Evolutionary conservation across 2,888 invertebrate species (phyloP).

Genomic region (Leptarthrus brevirostris): DNA sequence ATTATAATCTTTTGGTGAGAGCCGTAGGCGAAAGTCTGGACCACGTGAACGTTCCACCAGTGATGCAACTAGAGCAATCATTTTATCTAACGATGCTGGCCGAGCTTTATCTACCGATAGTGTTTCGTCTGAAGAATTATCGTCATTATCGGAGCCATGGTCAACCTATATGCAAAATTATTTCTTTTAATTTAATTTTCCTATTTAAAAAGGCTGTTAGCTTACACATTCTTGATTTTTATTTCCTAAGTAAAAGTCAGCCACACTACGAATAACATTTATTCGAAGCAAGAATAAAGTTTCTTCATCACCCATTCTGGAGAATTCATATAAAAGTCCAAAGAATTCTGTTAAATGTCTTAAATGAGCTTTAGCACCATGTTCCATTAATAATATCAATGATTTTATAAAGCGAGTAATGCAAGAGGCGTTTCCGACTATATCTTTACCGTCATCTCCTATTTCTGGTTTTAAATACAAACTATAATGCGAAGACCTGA

Average conservation of each 20-base stretch:
- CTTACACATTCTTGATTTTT: conserved; percentile 77
- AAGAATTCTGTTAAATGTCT: conserved; percentile 94
- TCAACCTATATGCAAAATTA: conserved; percentile 61
- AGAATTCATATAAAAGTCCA: conserved; percentile 90
- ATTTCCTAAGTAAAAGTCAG: conserved; percentile 91
- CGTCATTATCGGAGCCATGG: conserved; percentile 67
- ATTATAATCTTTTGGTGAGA: conserved; percentile 82
- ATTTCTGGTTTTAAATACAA: conserved; percentile 72
- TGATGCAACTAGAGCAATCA: conserved; percentile 90
- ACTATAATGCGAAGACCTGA: conserved; percentile 71
- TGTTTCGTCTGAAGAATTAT: conserved; percentile 70
- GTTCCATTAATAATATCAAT: conserved; percentile 86
- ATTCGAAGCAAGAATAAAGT: conserved; percentile 86
- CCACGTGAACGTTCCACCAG: conserved; percentile 90
- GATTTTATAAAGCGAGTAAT: conserved; percentile 93
- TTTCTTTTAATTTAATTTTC: not conserved
- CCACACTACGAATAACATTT: conserved; percentile 89
- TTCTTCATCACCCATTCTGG: conserved; percentile 95
- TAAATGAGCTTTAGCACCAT: conserved; percentile 85
- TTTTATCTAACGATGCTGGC: conserved; percentile 92
- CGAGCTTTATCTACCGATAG: conserved; percentile 77
- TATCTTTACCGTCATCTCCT: conserved; percentile 67
- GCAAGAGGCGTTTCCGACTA: conserved; percentile 82
- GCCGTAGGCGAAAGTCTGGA: conserved; percentile 77
- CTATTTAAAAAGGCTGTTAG: conserved; percentile 50